Percentiles rank a stretch among this genome's conserved stretches.
These are phyloP conservation scores for Cyprinodon brontotheroides DNA, from an alignment of 2,113 vertebrate species.

Conservation along the genomic window DNA sequence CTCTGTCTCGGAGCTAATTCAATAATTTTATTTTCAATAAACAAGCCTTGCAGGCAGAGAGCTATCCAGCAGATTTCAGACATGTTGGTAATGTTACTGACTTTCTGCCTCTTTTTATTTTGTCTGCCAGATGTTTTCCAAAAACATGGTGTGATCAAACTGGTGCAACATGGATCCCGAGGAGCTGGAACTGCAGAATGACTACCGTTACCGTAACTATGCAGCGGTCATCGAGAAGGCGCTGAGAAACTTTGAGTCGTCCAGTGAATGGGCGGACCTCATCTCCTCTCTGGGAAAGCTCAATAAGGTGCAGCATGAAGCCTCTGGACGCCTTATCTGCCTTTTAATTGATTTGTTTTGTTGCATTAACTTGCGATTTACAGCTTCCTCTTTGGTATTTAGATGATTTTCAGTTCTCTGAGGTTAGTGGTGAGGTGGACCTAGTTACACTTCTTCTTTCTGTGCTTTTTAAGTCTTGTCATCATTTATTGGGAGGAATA, in stretches of 20 bases:
- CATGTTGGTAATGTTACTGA: not conserved
- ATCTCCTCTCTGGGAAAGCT: conserved; percentile 98
- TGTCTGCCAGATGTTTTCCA: conserved; percentile 22
- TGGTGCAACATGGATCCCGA: conserved; percentile 90
- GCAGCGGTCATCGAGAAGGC: conserved; percentile 93
- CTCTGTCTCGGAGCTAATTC: conserved; percentile 40
- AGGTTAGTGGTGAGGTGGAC: conserved; percentile 17
- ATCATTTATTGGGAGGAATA: conserved; percentile 14
- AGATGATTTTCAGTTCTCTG: conserved; percentile 39
- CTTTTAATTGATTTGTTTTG: not conserved
- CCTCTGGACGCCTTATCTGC: not conserved
- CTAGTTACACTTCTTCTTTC: conserved; percentile 6
- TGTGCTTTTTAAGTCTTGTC: not conserved
- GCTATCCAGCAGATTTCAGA: conserved; percentile 21
- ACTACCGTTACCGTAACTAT: conserved; percentile 95
- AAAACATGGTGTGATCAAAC: conserved; percentile 76
- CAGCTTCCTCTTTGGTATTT: not conserved
- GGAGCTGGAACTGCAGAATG: conserved; percentile 89
- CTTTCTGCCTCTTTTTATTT: not conserved
- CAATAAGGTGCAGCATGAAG: conserved; percentile 86
- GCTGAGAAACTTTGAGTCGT: conserved; percentile 96
- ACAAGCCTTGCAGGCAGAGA: conserved; percentile 29
- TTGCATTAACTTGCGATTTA: not conserved
- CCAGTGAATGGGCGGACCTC: conserved; percentile 97
- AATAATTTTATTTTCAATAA: conserved; percentile 52